Evolutionary conservation across 1,140 invertebrate genomes (phyloP).

Genomic region (Drosophila sturtevanti): DNA sequence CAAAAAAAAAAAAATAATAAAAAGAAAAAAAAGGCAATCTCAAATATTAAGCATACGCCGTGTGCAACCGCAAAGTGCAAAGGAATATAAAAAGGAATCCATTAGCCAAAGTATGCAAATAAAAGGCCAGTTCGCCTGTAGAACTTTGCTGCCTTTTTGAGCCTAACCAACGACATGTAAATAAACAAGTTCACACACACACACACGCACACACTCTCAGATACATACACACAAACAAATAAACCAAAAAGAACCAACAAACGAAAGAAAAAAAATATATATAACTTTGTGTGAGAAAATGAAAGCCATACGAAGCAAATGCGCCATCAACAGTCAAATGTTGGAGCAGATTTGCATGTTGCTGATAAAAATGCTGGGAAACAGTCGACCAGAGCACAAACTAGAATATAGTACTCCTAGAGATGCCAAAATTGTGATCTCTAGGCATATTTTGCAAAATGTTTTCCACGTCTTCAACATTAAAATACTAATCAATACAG

Average conservation of each 20-base stretch:
- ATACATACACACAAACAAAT: slow-evolving; percentile 22
- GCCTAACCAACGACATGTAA: slow-evolving; percentile 72
- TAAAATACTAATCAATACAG: no score
- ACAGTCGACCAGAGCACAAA: neutral
- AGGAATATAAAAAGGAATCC: slow-evolving; percentile 59
- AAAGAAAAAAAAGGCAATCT: slow-evolving; percentile 15
- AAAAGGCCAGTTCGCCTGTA: slow-evolving; percentile 37
- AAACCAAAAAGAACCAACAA: neutral
- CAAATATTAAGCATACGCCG: slow-evolving; percentile 78
- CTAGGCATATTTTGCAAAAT: neutral
- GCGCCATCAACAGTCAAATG: slow-evolving; percentile 73
- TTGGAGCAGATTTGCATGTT: slow-evolving; percentile 68
- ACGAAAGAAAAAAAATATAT: neutral
- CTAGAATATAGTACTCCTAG: neutral
- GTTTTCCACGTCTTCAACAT: no score
- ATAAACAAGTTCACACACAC: slow-evolving; percentile 61
- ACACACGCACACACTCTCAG: slow-evolving; percentile 23
- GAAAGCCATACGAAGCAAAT: slow-evolving; percentile 62
- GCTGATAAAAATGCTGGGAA: slow-evolving; percentile 45
- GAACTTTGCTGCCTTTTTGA: slow-evolving; percentile 42
- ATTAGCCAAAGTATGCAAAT: slow-evolving; percentile 77
- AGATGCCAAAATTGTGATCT: neutral
- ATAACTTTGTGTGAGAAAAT: slow-evolving; percentile 30
- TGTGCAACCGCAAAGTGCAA: slow-evolving; percentile 65
- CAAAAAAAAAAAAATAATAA: neutral